phyloP scores from a whole-genome alignment of 1,140 invertebrate species.

The Hestina assimilis region DNA sequence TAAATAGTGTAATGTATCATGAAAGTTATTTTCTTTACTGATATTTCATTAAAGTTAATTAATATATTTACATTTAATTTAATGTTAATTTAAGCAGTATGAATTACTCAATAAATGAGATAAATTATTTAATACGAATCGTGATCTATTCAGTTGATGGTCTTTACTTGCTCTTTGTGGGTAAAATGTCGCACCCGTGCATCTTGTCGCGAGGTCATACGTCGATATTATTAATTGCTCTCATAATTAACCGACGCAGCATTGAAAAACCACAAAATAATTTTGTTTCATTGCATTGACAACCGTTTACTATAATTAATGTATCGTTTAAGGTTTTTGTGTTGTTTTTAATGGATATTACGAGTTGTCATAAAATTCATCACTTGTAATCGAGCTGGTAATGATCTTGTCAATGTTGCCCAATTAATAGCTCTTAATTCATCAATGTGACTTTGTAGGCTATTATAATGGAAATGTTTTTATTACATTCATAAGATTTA shows the following conservation, averaged over 20 bases:
- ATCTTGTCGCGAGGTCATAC: slow-evolving; percentile 12
- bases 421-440: background rate
- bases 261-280: background rate
- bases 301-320: background rate
- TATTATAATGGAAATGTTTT: too few species aligned
- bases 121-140: slow-evolving; percentile 27
- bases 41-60: too few species aligned
- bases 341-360: background rate
- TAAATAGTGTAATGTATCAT: too few species aligned
- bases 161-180: slow-evolving; percentile 30
- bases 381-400: background rate
- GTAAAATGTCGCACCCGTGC: slow-evolving; percentile 43
- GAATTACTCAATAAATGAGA: background rate
- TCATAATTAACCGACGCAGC: slow-evolving; percentile 4
- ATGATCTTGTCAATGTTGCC: background rate
- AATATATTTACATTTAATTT: too few species aligned
- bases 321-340: too few species aligned
- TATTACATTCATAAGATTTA: too few species aligned
- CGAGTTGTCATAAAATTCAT: slow-evolving; percentile 1
- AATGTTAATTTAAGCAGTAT: slow-evolving; percentile 23
- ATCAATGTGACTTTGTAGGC: background rate
- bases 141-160: slow-evolving; percentile 38
- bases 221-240: background rate
- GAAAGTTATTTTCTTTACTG: too few species aligned
- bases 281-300: background rate